A percentile compares a stretch with the other conserved stretches of the same genome.
These are phyloP conservation scores for Python bivittatus DNA, from an alignment of 2,113 vertebrate species.

Conservation along the genomic window DNA sequence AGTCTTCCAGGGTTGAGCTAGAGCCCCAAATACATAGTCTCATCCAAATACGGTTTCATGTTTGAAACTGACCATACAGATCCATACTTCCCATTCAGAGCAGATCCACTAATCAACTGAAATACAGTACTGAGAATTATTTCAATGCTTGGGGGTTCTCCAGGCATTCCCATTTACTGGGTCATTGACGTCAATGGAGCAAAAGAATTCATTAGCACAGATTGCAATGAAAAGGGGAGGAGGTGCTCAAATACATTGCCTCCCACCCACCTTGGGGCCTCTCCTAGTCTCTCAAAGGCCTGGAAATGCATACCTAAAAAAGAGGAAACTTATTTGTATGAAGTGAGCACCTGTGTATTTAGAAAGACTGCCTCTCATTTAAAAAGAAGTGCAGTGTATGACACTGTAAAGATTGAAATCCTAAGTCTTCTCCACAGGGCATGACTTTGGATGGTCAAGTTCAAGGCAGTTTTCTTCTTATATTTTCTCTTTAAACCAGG, in stretches of 20 bases:
- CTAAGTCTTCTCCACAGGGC: neutral
- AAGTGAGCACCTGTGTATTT: neutral
- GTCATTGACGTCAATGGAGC: neutral
- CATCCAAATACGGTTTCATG: neutral
- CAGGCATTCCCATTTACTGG: neutral
- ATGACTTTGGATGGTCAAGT: neutral
- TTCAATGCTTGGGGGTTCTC: neutral
- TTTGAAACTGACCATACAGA: neutral
- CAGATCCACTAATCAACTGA: neutral
- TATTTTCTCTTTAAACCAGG: neutral
- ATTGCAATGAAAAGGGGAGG: neutral
- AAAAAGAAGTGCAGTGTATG: neutral
- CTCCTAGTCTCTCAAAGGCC: neutral
- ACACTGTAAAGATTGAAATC: neutral
- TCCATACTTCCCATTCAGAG: neutral
- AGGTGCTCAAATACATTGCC: neutral
- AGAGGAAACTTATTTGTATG: neutral
- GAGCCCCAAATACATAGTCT: neutral
- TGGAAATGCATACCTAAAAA: neutral
- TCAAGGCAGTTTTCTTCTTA: neutral
- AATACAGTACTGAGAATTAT: neutral
- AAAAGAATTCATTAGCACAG: neutral
- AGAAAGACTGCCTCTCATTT: neutral
- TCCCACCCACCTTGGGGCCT: neutral
- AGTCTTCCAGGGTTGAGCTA: neutral